Base-by-base conservation (phyloP, 2,113 vertebrate genomes). In the Oophaga pumilio region DNA sequence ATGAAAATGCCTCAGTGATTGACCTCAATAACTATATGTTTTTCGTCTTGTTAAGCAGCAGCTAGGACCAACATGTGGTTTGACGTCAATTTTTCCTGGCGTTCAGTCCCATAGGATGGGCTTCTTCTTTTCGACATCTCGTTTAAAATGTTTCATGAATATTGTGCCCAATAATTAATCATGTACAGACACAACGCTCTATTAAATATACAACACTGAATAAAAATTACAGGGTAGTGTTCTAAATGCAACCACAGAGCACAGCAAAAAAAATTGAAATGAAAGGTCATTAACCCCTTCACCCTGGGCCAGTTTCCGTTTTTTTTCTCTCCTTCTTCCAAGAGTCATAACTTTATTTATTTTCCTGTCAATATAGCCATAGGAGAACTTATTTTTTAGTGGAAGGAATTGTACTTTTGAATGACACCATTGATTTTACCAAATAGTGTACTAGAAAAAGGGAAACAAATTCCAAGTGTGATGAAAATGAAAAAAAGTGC, bases 161-260 rank as follows among this genome's bases (percentile, higher is more conserved):
- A 56, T 78, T 18, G 56, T 57, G n/a, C 53, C 77, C 26, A 79
- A 59, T 79, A 79, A 79, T 79, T 79, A 79, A 59, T 79, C 77
- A 18, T 79, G 77, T 79, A 28, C 24, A 79, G n/a, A 28, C 77
- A 79, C 8, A 60, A 60, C 77, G 2, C 22, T 13, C 49, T 22
- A 78, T 26, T 2, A 24, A 78, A 26, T 50, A 50, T 6, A 33
- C 64, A 12, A 10, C 11, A 8, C 4, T n/a, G 49, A 20, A 78
- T 57, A 57, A 53, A 79, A 59, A 79, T 79, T 59, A 79, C 12
- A 79, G 77, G 77, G 53, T 14, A 59, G n/a, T 14, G 50, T 18
- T 2, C 77, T 59, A 76, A 76, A 52, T 76, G 9, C 49, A 74
- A 74, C 22, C 17, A 43, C 17, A 74, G 17, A 74, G 28, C 14